phyloP scores from a whole-genome alignment of 1,140 invertebrate genomes.

The Heliconius congener region DNA sequence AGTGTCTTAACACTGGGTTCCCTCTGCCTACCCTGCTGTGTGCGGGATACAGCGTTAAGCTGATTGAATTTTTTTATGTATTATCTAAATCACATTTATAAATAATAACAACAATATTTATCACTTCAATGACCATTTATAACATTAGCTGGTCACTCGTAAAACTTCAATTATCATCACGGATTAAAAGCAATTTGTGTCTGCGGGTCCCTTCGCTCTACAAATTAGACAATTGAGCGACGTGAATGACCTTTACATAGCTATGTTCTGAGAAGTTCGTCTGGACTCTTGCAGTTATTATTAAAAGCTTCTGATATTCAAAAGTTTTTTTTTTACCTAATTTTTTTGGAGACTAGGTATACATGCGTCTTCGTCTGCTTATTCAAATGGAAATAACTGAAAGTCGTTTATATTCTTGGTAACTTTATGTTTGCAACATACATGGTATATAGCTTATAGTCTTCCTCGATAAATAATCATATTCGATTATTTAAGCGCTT shows the following conservation, averaged over 20 bases:
- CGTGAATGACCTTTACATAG: slow-evolving; percentile 48
- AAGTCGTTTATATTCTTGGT: no score
- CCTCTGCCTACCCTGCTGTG: no score
- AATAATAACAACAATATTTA: neutral
- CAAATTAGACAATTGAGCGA: slow-evolving; percentile 58
- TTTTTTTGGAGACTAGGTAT: no score
- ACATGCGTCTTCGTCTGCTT: no score
- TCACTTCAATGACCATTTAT: neutral
- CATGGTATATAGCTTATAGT: no score
- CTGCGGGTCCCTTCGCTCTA: slow-evolving; percentile 48
- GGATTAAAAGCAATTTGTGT: slow-evolving; percentile 64
- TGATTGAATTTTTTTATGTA: neutral
- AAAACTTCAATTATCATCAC: slow-evolving; percentile 49
- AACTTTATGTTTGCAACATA: no score
- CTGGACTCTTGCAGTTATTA: slow-evolving; percentile 2
- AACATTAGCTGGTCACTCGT: neutral
- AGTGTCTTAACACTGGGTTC: no score
- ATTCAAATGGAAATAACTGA: no score
- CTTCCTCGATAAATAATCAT: no score
- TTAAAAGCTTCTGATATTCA: slow-evolving; percentile 17
- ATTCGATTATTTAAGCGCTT: no score
- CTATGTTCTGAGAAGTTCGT: slow-evolving; percentile 28
- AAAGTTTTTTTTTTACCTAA: neutral
- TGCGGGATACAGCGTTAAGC: no score
- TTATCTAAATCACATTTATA: no score